These are phyloP conservation scores for Sciurus niger DNA, from an alignment of 2,113 vertebrate genomes.

Conservation along the genomic window DNA sequence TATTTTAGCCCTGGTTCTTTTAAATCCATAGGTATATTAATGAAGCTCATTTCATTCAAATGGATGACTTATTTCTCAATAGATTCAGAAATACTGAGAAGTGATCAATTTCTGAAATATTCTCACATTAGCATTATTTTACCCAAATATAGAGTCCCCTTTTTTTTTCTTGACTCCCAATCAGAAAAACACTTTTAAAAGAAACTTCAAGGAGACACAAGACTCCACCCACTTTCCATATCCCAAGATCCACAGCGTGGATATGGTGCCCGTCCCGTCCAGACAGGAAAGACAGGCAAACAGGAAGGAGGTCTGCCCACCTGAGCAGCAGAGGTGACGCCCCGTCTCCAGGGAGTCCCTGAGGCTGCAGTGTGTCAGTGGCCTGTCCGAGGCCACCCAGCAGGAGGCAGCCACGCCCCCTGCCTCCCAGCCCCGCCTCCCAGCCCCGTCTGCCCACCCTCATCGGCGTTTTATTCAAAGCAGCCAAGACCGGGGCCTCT, in stretches of 20 bases:
- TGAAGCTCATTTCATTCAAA: background rate
- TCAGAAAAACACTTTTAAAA: no score
- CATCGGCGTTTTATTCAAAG: background rate
- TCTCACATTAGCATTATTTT: constrained; percentile 29
- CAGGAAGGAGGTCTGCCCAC: background rate
- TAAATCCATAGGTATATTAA: background rate
- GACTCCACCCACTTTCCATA: background rate
- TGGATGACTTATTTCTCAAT: constrained; percentile 19
- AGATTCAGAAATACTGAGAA: background rate
- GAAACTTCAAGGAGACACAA: background rate
- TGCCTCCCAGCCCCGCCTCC: background rate
- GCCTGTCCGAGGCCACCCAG: background rate
- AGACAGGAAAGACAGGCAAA: background rate
- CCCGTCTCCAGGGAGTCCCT: background rate
- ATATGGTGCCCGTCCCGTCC: background rate
- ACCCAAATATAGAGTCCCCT: background rate
- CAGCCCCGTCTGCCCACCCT: background rate
- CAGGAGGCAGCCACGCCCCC: background rate
- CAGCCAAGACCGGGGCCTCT: background rate
- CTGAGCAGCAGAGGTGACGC: background rate
- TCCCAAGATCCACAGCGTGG: no score
- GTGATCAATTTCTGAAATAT: constrained; percentile 23
- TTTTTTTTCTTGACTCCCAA: no score
- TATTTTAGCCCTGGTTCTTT: constrained; percentile 42
- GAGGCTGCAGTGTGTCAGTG: background rate